Percentiles rank a stretch among this genome's conserved stretches.
Evolutionary conservation across 1,140 invertebrate genomes (phyloP).

Genomic region (Nasonia longicornis): DNA sequence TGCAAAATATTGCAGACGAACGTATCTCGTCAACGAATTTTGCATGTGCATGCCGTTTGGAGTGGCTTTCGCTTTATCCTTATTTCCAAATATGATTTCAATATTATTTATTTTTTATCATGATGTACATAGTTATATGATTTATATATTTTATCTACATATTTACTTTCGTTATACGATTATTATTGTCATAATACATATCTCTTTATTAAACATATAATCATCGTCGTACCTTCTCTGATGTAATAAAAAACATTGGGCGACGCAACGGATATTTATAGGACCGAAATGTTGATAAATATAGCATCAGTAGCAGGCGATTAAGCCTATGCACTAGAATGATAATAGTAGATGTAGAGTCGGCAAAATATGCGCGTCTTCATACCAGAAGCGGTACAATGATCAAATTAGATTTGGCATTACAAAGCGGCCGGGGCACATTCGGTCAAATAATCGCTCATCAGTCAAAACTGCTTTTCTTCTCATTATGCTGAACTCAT

Average conservation of each 20-base stretch:
- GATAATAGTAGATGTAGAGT: conserved; percentile 10
- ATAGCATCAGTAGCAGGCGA: neutral
- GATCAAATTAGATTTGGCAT: conserved; percentile 43
- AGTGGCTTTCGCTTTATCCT: conserved; percentile 30
- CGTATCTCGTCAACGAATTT: neutral
- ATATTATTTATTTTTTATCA: conserved; percentile 23
- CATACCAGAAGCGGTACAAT: neutral
- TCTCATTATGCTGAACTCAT: conserved; percentile 1
- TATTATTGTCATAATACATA: neutral
- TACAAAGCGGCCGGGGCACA: neutral
- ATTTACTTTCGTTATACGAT: neutral
- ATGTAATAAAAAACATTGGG: neutral
- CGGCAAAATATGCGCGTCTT: neutral
- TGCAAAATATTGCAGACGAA: neutral
- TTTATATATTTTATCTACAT: neutral
- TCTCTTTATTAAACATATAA: neutral
- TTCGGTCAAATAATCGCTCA: conserved; percentile 25
- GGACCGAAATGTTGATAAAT: neutral
- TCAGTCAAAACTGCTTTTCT: neutral
- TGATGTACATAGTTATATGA: conserved; percentile 19
- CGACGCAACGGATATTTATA: neutral
- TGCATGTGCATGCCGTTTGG: conserved; percentile 40
- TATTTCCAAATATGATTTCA: conserved; percentile 2
- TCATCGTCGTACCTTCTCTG: neutral
- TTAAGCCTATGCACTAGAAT: neutral